Percentiles rank a stretch among this genome's conserved stretches.
Evolutionary conservation across 2,797 vertebrate species (phyloP).

Genomic region (Sebastes minor): DNA sequence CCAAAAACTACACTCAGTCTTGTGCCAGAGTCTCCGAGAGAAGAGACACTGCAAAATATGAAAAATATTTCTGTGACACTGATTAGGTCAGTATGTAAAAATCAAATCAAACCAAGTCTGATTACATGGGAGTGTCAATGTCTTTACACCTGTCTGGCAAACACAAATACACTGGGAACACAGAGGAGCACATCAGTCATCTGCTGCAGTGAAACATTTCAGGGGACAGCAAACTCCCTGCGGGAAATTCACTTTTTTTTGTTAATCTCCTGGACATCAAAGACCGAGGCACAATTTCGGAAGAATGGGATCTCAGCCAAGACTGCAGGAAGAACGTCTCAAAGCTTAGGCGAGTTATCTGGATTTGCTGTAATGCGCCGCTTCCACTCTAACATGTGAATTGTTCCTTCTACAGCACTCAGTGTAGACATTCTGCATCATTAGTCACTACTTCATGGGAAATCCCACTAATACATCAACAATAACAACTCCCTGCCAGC

Average conservation of each 20-base stretch:
- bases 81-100: background rate
- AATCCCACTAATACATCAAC: constrained; percentile 31
- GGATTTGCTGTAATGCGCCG: constrained; percentile 46
- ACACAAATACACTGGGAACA: background rate
- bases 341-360: constrained; percentile 46
- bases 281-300: constrained; percentile 30
- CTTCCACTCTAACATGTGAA: constrained; percentile 37
- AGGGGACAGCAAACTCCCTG: constrained; percentile 22
- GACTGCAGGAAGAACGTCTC: constrained; percentile 39
- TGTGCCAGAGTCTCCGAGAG: background rate
- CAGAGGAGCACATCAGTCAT: background rate
- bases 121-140: background rate
- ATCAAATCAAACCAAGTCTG: background rate
- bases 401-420: background rate
- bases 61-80: background rate
- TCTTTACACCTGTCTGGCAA: background rate
- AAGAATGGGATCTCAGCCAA: constrained; percentile 52
- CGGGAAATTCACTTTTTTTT: constrained; percentile 50
- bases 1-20: constrained; percentile 46
- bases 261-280: constrained; percentile 60
- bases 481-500: constrained; percentile 19
- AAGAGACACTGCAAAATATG: background rate
- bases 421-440: constrained; percentile 23
- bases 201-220: background rate
- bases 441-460: constrained; percentile 50